These are phyloP conservation scores for Siniperca undulata DNA, from an alignment of 2,797 vertebrate species.

Conservation along the genomic window DNA sequence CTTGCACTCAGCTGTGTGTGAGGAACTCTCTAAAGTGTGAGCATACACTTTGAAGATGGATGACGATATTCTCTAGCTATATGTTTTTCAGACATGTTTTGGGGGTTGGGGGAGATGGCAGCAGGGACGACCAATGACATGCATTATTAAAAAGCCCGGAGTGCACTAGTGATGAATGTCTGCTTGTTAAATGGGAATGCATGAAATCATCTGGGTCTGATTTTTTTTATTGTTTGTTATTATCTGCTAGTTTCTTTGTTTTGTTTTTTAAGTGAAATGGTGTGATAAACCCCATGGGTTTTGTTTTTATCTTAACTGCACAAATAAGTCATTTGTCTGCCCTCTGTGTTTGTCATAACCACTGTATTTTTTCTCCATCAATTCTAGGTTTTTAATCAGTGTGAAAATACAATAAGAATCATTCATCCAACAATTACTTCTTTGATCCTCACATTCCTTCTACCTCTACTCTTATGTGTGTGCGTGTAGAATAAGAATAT, in stretches of 20 bases:
- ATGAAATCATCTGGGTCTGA: slow-evolving; percentile 44
- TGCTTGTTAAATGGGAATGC: slow-evolving; percentile 63
- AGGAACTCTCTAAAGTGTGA: neutral
- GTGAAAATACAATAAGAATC: slow-evolving; percentile 2
- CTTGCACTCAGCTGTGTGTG: neutral
- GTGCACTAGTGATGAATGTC: slow-evolving; percentile 63
- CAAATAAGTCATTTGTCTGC: slow-evolving; percentile 22
- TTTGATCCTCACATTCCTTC: neutral
- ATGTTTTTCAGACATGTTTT: slow-evolving; percentile 51
- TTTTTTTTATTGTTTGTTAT: slow-evolving; percentile 36
- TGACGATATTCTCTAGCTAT: slow-evolving; percentile 12
- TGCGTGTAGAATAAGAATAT: neutral
- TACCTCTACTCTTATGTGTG: neutral
- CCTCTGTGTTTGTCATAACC: neutral
- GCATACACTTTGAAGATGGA: slow-evolving; percentile 22
- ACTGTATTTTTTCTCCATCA: neutral
- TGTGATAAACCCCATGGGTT: slow-evolving; percentile 21
- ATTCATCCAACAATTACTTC: slow-evolving; percentile 12
- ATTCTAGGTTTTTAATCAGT: neutral
- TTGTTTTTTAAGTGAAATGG: slow-evolving; percentile 19
- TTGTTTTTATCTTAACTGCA: slow-evolving; percentile 8
- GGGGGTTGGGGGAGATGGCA: slow-evolving; percentile 41
- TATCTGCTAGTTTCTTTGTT: slow-evolving; percentile 6
- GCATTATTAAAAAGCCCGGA: slow-evolving; percentile 77
- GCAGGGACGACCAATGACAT: slow-evolving; percentile 62